Base-by-base conservation (phyloP, 2,113 vertebrate genomes). In the Peromyscus leucopus region DNA sequence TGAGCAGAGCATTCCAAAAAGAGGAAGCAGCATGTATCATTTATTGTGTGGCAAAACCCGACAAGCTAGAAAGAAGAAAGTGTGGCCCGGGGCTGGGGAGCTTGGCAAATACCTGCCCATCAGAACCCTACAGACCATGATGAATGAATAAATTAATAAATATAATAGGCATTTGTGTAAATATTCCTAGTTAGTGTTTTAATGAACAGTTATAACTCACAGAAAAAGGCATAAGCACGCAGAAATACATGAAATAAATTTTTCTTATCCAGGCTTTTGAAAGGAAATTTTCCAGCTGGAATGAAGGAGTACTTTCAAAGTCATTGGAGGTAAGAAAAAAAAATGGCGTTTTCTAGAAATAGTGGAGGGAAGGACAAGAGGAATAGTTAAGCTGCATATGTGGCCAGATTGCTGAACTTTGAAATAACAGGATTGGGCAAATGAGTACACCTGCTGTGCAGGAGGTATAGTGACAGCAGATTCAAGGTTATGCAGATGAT, bases 221-320 rank as follows among this genome's bases (percentile, higher is more conserved):
- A 80, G 75, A 75, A 83, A 92, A 88, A 84, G 59, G 28, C 33
- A 33, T 63, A 36, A 19, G 16, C 55, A 67, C 24, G 39, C 33
- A 79, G 39, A 96, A 89, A 21, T 57, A 15, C 51, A 17, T 67
- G 13, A 36, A 55, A 71, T 72, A 87, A 33, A 82, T 51, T 51
- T 84, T 75, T 63, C 82, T 78, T 90, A 94, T 79, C 65, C 59
- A 91, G 39, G 48, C 71, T 39, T 88, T 78, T 95, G 72, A 89
- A 96, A 96, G 95, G 63, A 94, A 97, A 74, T 48, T 86, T 95
- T 96, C 65, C 89, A 95, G 42, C 65, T 95, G 76, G 76, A 80
- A 94, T 94, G 24, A 89, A 88, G 24, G 3, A 31, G n/a, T 76
- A 8, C 83, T 97, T 95, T 94, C 67, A 83, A 96, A 89, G 74